Evolutionary conservation across 2,888 invertebrate species (phyloP).

Genomic region (Cyclophora albipunctata): DNA sequence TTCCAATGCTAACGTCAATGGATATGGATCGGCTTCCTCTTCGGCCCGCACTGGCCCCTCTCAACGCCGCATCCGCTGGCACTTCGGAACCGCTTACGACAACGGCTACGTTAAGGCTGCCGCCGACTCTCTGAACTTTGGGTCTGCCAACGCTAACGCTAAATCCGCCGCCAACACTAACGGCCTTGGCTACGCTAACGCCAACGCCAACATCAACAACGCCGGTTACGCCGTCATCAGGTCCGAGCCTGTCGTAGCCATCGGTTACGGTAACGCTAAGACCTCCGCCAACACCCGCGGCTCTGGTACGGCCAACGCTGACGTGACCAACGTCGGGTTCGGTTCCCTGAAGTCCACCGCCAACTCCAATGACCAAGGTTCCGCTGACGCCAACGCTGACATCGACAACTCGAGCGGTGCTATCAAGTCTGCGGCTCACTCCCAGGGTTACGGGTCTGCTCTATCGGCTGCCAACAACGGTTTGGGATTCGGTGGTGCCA

Average conservation of each 20-base stretch:
- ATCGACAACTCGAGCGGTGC: conserved; percentile 12
- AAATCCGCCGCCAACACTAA: conserved; percentile 34
- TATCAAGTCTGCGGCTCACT: conserved; percentile 20
- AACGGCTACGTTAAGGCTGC: conserved; percentile 30
- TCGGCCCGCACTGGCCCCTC: conserved; percentile 26
- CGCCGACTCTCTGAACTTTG: conserved; percentile 19
- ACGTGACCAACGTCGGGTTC: conserved; percentile 2
- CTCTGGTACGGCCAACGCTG: conserved; percentile 13
- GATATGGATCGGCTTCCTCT: conserved; percentile 32
- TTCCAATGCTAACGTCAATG: conserved; percentile 43
- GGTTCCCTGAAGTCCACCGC: conserved; percentile 25
- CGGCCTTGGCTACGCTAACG: conserved; percentile 32
- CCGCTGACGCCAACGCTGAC: conserved; percentile 28
- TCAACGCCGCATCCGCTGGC: conserved; percentile 48
- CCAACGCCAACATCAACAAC: conserved; percentile 37
- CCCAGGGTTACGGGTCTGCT: conserved; percentile 9
- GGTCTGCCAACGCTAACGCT: conserved; percentile 27
- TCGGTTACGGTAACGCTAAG: conserved; percentile 23
- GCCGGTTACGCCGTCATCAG: conserved; percentile 34
- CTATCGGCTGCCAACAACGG: neutral
- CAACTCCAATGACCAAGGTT: conserved; percentile 27
- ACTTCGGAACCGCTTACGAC: conserved; percentile 53
- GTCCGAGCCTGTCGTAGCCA: conserved; percentile 25
- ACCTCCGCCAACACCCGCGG: conserved; percentile 24
- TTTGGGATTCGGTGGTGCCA: conserved; percentile 12